These are phyloP conservation scores for Tachina fera DNA, from an alignment of 2,888 invertebrate species.

Conservation along the genomic window DNA sequence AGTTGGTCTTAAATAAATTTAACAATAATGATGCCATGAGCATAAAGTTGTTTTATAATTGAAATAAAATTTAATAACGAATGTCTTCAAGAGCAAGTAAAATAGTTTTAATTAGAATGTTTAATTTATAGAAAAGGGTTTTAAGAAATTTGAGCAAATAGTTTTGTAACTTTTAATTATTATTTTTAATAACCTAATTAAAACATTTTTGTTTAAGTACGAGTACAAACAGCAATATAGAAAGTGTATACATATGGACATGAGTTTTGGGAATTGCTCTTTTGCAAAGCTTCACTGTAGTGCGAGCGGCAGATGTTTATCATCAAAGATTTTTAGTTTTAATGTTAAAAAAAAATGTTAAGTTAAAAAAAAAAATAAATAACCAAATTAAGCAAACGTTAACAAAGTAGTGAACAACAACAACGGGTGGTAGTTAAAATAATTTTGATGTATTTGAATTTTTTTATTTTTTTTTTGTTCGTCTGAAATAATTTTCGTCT, in stretches of 20 bases:
- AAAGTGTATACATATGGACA: no score
- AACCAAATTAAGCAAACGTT: slow-evolving; percentile 43
- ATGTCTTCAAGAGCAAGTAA: neutral
- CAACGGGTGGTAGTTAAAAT: slow-evolving; percentile 56
- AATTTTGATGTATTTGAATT: neutral
- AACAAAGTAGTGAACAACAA: slow-evolving; percentile 48
- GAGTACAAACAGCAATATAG: no score
- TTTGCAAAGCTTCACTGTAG: neutral
- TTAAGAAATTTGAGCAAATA: neutral
- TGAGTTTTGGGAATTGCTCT: no score
- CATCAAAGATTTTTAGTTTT: slow-evolving; percentile 51
- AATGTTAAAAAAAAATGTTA: slow-evolving; percentile 56
- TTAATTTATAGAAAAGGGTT: neutral
- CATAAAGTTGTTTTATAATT: slow-evolving; percentile 13
- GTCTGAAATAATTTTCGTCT: neutral
- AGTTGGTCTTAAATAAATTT: slow-evolving; percentile 10
- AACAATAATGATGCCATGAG: slow-evolving; percentile 15
- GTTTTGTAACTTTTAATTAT: no score
- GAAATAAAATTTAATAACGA: slow-evolving; percentile 25
- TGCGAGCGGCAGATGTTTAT: slow-evolving; percentile 62
- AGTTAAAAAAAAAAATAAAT: slow-evolving; percentile 21
- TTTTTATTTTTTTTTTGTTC: neutral
- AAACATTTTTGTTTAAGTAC: no score
- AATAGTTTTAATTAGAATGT: neutral
- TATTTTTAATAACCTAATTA: no score